Base-by-base conservation (phyloP, 1,140 invertebrate species). In the Drosophila ficusphila region DNA sequence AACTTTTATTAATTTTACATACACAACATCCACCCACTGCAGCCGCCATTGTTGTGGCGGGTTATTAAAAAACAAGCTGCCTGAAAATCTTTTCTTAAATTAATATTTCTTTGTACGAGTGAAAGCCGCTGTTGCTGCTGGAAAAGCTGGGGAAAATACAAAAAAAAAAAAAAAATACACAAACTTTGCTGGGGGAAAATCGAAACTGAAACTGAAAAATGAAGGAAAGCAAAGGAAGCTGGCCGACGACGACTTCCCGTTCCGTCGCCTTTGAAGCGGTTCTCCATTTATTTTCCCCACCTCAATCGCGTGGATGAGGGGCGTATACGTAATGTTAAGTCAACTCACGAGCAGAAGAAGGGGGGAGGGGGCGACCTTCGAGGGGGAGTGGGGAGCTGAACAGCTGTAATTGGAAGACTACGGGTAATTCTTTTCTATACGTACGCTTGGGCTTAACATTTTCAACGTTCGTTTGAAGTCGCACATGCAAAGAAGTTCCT, bases 1-100 rank as follows among this genome's bases (percentile, higher is more conserved):
- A 86, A 86, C 82, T 88, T 88, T 88, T 88, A 88, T 88, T 88
- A 88, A 88, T 88, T 88, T 88, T 71, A 88, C 69, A 75, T 53
- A 47, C 48, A 52, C 64, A 61, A 52, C 61, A 36, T 39, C 44
- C 46, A 27, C 38, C 49, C 57, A 36, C 34, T 41, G 6, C 38
- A n/a, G 3, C 12, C 54, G 19, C 52, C 78, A 74, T 82, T 82
- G 73, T 74, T 82, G 78, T 74, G 69, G 79, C 52, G 58, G 76
- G 79, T 83, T 83, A 83, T 83, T 83, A 85, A 85, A 83, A 71
- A 83, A 83, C 79, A 83, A 70, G 76, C 78, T 69, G 68, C 73
- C 81, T 75, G 69, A 69, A 75, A 75, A 72, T 85, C 67, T 71
- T 85, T 76, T 72, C 76, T 68, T 79, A 86, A 85, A 85, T 85